These are phyloP conservation scores for Narcine bancroftii DNA, from an alignment of 2,113 vertebrate genomes.

Conservation along the genomic window DNA sequence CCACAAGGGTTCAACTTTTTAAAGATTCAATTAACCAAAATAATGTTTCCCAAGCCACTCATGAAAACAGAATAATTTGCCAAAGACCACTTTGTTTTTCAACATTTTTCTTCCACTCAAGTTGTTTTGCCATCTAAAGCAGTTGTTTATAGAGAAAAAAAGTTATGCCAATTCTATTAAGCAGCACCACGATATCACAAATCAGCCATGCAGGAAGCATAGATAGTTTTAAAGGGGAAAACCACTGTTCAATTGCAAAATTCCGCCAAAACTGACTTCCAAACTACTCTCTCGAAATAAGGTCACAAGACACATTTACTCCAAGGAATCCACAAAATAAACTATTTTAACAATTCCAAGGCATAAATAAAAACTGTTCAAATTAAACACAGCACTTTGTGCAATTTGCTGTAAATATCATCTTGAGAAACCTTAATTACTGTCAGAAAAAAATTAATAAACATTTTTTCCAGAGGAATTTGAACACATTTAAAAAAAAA, in stretches of 20 bases:
- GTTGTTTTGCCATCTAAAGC: background rate
- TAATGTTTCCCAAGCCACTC: background rate
- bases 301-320: background rate
- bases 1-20: background rate
- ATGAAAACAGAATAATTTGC: background rate
- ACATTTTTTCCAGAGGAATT: background rate
- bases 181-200: background rate
- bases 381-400: background rate
- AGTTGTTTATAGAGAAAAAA: background rate
- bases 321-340: too few species aligned
- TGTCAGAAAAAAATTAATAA: background rate
- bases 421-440: background rate
- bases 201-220: background rate
- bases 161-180: background rate
- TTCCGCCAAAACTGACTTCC: background rate
- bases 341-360: background rate
- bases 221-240: background rate
- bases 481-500: background rate
- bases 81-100: background rate
- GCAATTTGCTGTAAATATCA: background rate
- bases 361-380: slow-evolving; percentile 4
- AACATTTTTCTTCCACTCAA: background rate
- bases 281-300: slow-evolving; percentile 1
- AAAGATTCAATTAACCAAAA: background rate
- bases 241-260: background rate